Base-by-base conservation (phyloP, 1,140 invertebrate species). In the Rhizoglyphus robini region DNA sequence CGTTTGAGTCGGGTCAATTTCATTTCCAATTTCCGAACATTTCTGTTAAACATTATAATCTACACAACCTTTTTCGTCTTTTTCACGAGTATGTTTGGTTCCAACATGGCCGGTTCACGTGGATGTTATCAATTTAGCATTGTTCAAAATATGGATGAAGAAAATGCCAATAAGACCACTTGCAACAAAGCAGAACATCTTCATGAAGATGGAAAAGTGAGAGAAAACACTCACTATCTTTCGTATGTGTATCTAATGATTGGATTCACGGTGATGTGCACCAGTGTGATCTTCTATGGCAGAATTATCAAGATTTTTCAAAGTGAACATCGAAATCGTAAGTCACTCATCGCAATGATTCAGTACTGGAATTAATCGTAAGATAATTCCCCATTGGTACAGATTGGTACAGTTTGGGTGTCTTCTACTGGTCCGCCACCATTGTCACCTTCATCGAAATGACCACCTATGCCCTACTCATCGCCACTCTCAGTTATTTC, bases 321-420 rank as follows among this genome's bases (percentile, higher is more conserved):
- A 34, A 38, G 23, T 32, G 58, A 60, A 46, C 30, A 60, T 18
- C 58, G 29, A 2, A 60, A 60, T 46, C 38, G 58, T 60, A 60
- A 60, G 58, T 60, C 29, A 20, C n/a, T 27, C 23, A 60, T 38
- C 3, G 20, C 23, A 46, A 20, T 46, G n/a, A n/a, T n/a, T n/a
- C n/a, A n/a, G n/a, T n/a, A n/a, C n/a, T n/a, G n/a, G n/a, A n/a
- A n/a, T n/a, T n/a, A n/a, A 27, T 27, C 20, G 13, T 51, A 32
- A 32, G 36, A 32, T 34, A 3, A 38, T 60, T 32, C 29, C 13
- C 2, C 1, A 60, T 32, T 18, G 2, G 31, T 60, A 32, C 18
- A 60, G 58, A 32, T 11, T 60, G 58, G 58, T 60, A 60, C 27
- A 60, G 58, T 60, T 29, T 60, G 30, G 58, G 58, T 2, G 58